These are phyloP conservation scores for Clanis bilineata DNA, from an alignment of 2,888 invertebrate genomes.

Conservation along the genomic window DNA sequence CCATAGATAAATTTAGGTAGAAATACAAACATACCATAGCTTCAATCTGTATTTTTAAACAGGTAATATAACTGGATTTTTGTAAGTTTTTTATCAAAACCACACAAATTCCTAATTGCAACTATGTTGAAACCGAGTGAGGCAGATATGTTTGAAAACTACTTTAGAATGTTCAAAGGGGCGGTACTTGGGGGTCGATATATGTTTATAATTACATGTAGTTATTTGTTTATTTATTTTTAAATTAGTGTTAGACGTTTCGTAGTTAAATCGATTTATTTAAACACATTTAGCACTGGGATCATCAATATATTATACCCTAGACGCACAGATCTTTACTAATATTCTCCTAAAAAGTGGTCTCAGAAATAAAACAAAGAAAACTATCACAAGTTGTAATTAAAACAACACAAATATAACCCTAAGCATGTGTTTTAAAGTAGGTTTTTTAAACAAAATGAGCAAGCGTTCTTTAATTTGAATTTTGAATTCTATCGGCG, in stretches of 20 bases:
- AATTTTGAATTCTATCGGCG: too few relatives aligned
- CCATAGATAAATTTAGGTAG: conserved; percentile 74
- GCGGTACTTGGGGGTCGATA: conserved; percentile 23
- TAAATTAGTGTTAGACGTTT: conserved; percentile 33
- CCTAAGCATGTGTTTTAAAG: too few relatives aligned
- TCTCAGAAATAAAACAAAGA: too few relatives aligned
- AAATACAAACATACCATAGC: conserved; percentile 57
- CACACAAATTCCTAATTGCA: conserved; percentile 21
- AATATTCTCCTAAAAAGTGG: too few relatives aligned
- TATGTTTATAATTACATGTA: conserved; percentile 33
- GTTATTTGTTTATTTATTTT: conserved; percentile 45
- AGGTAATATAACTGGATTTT: conserved; percentile 38
- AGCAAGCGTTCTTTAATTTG: too few relatives aligned
- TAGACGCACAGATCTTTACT: too few relatives aligned
- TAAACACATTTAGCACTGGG: conserved; percentile 25
- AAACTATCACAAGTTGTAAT: too few relatives aligned
- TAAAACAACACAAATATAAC: too few relatives aligned
- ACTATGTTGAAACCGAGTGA: conserved; percentile 29
- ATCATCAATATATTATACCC: too few relatives aligned
- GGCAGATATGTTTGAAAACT: conserved; percentile 22
- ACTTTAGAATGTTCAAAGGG: conserved; percentile 14
- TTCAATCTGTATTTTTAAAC: conserved; percentile 58
- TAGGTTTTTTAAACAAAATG: too few relatives aligned
- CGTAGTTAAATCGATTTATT: conserved; percentile 21
- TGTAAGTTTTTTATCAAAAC: conserved; percentile 44